phyloP scores from a whole-genome alignment of 2,113 vertebrate genomes.

The Amphiprion percula region DNA sequence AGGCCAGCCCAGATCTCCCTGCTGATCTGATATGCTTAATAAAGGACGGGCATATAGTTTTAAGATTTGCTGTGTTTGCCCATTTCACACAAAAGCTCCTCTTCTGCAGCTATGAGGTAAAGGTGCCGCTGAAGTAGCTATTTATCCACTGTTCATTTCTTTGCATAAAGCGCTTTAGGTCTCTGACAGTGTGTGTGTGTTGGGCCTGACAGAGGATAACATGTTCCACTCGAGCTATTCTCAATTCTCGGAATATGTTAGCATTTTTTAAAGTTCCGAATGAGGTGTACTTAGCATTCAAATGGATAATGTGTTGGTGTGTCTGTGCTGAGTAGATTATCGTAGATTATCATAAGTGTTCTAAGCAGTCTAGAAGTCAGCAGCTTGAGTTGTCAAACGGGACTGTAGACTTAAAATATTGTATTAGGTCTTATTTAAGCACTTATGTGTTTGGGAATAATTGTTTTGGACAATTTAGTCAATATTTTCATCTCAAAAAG shows the following conservation, averaged over 20 bases:
- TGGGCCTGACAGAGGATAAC: slow-evolving; percentile 62
- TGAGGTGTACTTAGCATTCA: slow-evolving; percentile 70
- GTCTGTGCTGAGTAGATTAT: slow-evolving; percentile 72
- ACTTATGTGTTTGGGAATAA: slow-evolving; percentile 12
- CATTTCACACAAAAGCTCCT: slow-evolving; percentile 48
- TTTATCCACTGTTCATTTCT: slow-evolving; percentile 70
- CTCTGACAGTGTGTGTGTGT: slow-evolving; percentile 40
- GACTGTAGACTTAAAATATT: neutral
- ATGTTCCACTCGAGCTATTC: slow-evolving; percentile 64
- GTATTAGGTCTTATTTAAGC: slow-evolving; percentile 15
- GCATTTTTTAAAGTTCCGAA: slow-evolving; percentile 70
- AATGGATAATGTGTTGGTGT: slow-evolving; percentile 58
- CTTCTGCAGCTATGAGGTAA: slow-evolving; percentile 37
- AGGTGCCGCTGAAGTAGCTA: slow-evolving; percentile 66
- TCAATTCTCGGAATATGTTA: slow-evolving; percentile 61
- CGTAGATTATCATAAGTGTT: slow-evolving; percentile 68
- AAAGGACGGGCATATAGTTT: slow-evolving; percentile 37
- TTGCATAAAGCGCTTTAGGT: slow-evolving; percentile 57
- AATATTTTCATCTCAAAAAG: slow-evolving; percentile 22
- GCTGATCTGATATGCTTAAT: slow-evolving; percentile 50
- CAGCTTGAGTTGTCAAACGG: slow-evolving; percentile 45
- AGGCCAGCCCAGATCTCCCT: slow-evolving; percentile 12
- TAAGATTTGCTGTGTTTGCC: slow-evolving; percentile 59
- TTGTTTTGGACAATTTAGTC: slow-evolving; percentile 20
- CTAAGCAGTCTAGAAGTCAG: slow-evolving; percentile 27